A percentile compares a stretch with the other conserved stretches of the same genome.
Evolutionary conservation across 2,888 invertebrate genomes (phyloP).

Genomic region (Hyposoter didymator): DNA sequence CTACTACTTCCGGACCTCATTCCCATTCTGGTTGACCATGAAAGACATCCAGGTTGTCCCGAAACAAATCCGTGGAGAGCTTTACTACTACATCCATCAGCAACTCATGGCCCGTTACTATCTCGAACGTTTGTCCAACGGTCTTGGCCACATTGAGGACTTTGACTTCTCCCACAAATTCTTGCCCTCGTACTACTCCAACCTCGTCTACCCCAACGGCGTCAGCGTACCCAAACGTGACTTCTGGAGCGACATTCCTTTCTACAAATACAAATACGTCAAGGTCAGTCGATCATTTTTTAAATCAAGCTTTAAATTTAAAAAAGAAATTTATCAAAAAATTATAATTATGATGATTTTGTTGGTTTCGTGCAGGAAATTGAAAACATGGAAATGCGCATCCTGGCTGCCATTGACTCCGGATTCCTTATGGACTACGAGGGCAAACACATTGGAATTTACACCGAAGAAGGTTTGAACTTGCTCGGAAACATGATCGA

Average conservation of each 20-base stretch:
- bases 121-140: slow-evolving; percentile 89
- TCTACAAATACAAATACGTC: slow-evolving; percentile 78
- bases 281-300: slow-evolving; percentile 69
- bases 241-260: slow-evolving; percentile 82
- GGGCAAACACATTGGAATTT: slow-evolving; percentile 79
- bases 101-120: slow-evolving; percentile 89
- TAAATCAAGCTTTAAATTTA: neutral
- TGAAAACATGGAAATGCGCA: slow-evolving; percentile 76
- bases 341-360: neutral
- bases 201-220: slow-evolving; percentile 87
- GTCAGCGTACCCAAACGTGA: slow-evolving; percentile 86
- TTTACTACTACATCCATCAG: slow-evolving; percentile 88
- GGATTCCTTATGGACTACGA: slow-evolving; percentile 75
- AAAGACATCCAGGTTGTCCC: slow-evolving; percentile 85
- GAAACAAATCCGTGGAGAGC: slow-evolving; percentile 87
- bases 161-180: slow-evolving; percentile 86
- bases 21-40: slow-evolving; percentile 88
- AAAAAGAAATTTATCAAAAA: no score
- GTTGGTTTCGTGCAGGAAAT: slow-evolving; percentile 71
- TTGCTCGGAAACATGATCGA: slow-evolving; percentile 86
- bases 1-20: slow-evolving; percentile 88
- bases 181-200: slow-evolving; percentile 87
- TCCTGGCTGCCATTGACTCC: slow-evolving; percentile 79
- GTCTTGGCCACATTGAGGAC: slow-evolving; percentile 87
- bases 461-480: slow-evolving; percentile 85